These are phyloP conservation scores for Pluvialis apricaria DNA, from an alignment of 2,113 vertebrate genomes.

Conservation along the genomic window DNA sequence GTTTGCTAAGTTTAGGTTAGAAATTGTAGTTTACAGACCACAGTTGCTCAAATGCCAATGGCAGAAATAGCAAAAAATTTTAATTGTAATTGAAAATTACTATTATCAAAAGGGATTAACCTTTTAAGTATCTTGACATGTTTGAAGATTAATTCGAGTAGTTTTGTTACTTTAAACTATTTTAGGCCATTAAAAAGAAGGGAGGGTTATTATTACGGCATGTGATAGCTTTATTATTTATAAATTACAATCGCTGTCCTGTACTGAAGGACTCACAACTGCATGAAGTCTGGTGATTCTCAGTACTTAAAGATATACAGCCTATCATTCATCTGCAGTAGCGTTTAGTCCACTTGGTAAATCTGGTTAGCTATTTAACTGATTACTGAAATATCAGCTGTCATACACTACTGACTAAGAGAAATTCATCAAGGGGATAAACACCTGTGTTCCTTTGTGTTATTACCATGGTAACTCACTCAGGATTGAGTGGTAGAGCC, in stretches of 20 bases:
- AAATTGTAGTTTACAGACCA: conserved; percentile 16
- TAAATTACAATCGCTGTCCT: neutral
- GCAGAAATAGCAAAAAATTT: conserved; percentile 38
- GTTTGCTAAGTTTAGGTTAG: conserved; percentile 2
- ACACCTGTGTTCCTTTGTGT: neutral
- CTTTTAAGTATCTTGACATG: conserved; percentile 33
- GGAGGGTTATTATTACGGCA: neutral
- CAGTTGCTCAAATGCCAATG: conserved; percentile 25
- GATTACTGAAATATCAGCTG: neutral
- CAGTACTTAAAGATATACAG: neutral
- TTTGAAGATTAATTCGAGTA: conserved; percentile 31
- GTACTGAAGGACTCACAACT: neutral
- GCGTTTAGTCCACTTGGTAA: neutral
- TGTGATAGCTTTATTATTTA: neutral
- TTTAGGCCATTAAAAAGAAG: conserved; percentile 36
- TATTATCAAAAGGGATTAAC: conserved; percentile 36
- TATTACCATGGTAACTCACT: neutral
- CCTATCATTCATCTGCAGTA: neutral
- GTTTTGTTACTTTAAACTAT: conserved; percentile 55
- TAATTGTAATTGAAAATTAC: conserved; percentile 51
- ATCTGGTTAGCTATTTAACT: neutral
- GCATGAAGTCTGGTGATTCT: neutral
- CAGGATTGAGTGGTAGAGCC: neutral
- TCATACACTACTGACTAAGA: neutral
- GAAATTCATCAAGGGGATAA: neutral